Conservation (phyloP, 2,113 vertebrate genomes). For the Rhagologus leucostigma region DNA sequence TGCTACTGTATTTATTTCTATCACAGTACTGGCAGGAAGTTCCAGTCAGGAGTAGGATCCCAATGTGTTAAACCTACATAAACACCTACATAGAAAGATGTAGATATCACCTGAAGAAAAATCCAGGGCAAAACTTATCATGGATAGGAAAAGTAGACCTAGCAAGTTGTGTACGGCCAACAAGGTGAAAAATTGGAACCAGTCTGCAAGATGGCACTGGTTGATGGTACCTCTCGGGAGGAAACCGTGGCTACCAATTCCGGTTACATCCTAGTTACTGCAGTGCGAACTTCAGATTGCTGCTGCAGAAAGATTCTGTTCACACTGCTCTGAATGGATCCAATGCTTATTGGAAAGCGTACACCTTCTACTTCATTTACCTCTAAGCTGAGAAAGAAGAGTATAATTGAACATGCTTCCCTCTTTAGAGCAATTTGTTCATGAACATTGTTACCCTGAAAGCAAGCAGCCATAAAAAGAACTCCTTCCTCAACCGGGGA, state of each 20-base stretch:
- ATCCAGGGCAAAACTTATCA: background rate
- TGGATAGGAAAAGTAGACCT: background rate
- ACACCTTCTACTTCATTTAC: constrained; percentile 41
- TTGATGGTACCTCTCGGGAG: background rate
- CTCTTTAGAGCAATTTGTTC: constrained; percentile 20
- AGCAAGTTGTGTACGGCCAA: background rate
- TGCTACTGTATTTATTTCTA: background rate
- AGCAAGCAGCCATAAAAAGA: background rate
- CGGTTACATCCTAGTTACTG: background rate
- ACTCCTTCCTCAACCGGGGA: background rate
- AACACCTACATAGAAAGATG: background rate
- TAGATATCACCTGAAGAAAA: background rate
- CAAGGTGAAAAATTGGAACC: background rate
- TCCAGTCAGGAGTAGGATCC: background rate
- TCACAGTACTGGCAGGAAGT: background rate
- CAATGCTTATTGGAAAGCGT: background rate
- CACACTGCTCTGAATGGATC: background rate
- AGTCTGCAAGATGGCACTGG: background rate
- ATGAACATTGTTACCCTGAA: background rate
- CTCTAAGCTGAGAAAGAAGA: background rate
- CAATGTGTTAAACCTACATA: background rate
- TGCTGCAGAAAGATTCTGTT: background rate
- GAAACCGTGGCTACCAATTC: background rate
- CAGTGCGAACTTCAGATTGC: background rate
- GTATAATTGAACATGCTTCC: constrained; percentile 42